Evolutionary conservation across 2,888 invertebrate species (phyloP), one percentile per base, ranked within the genome.

Genomic region (Scaptomyza caliginosa): DNA sequence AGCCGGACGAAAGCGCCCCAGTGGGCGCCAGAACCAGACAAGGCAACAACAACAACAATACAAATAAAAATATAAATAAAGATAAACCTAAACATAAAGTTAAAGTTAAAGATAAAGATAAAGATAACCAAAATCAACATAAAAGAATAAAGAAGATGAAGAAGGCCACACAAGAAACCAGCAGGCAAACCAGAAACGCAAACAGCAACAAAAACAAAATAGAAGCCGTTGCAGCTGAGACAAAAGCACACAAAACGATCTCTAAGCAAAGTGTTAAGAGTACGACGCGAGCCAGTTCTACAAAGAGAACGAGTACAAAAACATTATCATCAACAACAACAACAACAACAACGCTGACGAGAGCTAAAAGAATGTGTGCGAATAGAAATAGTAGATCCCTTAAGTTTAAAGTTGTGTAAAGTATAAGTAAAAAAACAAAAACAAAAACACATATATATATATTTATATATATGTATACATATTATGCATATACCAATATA

Each of bases 391-490:
- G 58, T 80, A 80, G 67, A 83, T 64, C 77, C 74, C 77, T 64
- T 82, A 82, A 84, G 81, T 67, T 80, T 84, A 82, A 80, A 82
- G 81, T 82, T 82, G 87, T 86, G 81, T 82, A 82, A 82, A 82
- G 45, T 74, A 69, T 84, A 86, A 86, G 81, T 78, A 73, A 51
- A 46, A 49, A 60, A 57, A 56, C 42, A 63, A 32, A 50, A n/a
- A 52, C 55, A 62, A 56, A 80, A 8, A 67, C 13, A 45, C 42
- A 48, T 55, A 46, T 54, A 54, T 77, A 55, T 63, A 77, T 75
- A 78, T 64, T 66, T 39, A 57, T 52, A 52, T 48, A 67, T 66
- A 67, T 49, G 46, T 50, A 46, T 55, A 48, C 73, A 64, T 66
- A 69, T 62, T n/a, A 50, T 64, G 62, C 57, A 64, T 34, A 56